Evolutionary conservation across 2,888 invertebrate species (phyloP).

Genomic region (Leptopterna dolabrata): DNA sequence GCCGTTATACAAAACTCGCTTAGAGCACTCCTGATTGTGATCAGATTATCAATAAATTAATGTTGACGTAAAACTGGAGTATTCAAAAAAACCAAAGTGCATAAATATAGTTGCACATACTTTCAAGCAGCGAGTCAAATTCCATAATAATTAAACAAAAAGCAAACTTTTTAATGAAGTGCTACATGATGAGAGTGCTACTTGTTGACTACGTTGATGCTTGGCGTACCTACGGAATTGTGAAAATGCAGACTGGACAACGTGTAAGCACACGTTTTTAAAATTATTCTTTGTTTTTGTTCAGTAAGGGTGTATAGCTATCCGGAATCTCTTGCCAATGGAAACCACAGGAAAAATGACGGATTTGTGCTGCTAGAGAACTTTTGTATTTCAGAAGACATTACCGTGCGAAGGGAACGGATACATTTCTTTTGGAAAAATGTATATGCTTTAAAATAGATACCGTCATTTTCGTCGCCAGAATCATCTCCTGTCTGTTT

Average conservation of each 20-base stretch:
- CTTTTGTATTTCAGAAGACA: background rate
- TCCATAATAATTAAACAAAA: background rate
- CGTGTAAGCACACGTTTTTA: too few species aligned
- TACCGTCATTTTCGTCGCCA: constrained; percentile 58
- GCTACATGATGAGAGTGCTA: background rate
- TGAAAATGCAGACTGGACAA: too few species aligned
- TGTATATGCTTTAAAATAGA: constrained; percentile 32
- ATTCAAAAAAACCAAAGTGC: constrained; percentile 1
- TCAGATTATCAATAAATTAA: background rate
- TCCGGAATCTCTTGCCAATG: background rate
- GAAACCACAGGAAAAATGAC: background rate
- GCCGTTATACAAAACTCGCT: background rate
- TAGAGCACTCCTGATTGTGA: background rate
- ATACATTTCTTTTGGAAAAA: background rate
- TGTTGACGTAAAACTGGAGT: background rate
- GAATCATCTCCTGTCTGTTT: constrained; percentile 64
- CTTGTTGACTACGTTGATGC: background rate
- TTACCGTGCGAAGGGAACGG: background rate
- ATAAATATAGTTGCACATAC: background rate
- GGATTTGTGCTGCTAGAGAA: background rate
- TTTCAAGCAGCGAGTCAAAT: background rate
- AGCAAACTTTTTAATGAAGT: background rate
- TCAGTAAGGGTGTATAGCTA: background rate
- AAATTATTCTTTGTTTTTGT: too few species aligned
- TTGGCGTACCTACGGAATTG: background rate